These are phyloP conservation scores for Helogale parvula DNA, from an alignment of 2,113 vertebrate genomes.

Conservation along the genomic window DNA sequence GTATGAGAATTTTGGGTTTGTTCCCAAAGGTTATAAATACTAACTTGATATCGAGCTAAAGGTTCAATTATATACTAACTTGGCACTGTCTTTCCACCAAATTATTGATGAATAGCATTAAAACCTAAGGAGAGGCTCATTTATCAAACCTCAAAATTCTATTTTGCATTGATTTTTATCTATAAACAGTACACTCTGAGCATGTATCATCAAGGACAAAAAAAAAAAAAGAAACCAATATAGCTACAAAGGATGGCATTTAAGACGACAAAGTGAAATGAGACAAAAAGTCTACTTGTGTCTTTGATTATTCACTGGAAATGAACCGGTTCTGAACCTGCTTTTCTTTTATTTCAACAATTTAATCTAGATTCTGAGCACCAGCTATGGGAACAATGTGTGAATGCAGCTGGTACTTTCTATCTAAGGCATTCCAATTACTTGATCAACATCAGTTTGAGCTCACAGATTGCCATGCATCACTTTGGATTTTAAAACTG, in stretches of 20 bases:
- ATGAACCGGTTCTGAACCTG: background rate
- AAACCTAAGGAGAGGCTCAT: conserved; percentile 50
- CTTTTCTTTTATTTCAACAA: conserved; percentile 23
- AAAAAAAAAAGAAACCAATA: background rate
- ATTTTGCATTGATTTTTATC: conserved; percentile 56
- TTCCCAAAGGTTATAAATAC: conserved; percentile 46
- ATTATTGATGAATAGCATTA: conserved; percentile 55
- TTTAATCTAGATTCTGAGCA: conserved; percentile 11
- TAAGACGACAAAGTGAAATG: conserved; percentile 19
- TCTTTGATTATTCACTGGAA: background rate
- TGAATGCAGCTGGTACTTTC: background rate
- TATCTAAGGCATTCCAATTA: background rate
- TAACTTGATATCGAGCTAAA: conserved; percentile 33
- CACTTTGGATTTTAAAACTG: background rate
- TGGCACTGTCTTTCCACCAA: conserved; percentile 42
- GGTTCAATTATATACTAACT: conserved; percentile 28
- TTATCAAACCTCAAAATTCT: conserved; percentile 64
- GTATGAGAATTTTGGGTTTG: background rate
- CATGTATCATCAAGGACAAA: conserved; percentile 47
- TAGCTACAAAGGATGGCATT: conserved; percentile 28
- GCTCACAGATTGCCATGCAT: background rate
- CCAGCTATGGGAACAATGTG: background rate
- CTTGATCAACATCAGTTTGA: background rate
- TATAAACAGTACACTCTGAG: conserved; percentile 41
- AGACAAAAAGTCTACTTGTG: background rate